Evolutionary conservation across 1,140 invertebrate species (phyloP), one percentile per base, ranked within the genome.

Genomic region (Atta cephalotes): DNA sequence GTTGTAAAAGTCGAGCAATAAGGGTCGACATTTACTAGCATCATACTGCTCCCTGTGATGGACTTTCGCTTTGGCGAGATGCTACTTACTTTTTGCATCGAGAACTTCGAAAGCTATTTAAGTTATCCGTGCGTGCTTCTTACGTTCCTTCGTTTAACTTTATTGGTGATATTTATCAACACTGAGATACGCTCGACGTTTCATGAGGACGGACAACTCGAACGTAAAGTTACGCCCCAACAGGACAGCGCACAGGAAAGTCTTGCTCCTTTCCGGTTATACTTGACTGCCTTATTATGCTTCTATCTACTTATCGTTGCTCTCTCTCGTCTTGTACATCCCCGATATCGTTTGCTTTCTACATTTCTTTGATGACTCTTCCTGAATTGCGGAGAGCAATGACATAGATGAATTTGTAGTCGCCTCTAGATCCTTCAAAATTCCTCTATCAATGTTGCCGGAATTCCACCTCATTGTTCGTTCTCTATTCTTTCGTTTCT

Each of bases 241-340:
- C 28, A 28, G 56, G 58, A 84, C 51, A 5, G 14, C 49, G 14
- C 14, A 16, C 3, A 16, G 3, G 18, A 63, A 62, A 62, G 25
- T 84, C 56, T 25, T 45, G 39, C 18, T 14, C 21, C 35, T 9
- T 58, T 28, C 66, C 66, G 14, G 35, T 60, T 49, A 72, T 25
- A 31, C 70, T 10, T 56, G 56, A 25, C 39, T 62, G 70, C 80
- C 58, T 62, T 62, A 84, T 84, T 35, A 76, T 70, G 28, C 80
- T 84, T 62, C 49, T 56, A 84, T 76, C 80, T 76, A 84, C 80
- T 84, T 84, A 84, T 63, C 66, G 65, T 39, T 56, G 35, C 53
- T 70, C 31, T 74, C 56, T 28, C 56, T 28, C 39, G n/a, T 14
- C 14, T 21, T 65, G 78, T 65, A 16, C 68, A 2, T 25, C n/a